A percentile compares a stretch with the other conserved stretches of the same genome.
phyloP scores from a whole-genome alignment of 2,888 invertebrate species.

The Parnassius apollo region DNA sequence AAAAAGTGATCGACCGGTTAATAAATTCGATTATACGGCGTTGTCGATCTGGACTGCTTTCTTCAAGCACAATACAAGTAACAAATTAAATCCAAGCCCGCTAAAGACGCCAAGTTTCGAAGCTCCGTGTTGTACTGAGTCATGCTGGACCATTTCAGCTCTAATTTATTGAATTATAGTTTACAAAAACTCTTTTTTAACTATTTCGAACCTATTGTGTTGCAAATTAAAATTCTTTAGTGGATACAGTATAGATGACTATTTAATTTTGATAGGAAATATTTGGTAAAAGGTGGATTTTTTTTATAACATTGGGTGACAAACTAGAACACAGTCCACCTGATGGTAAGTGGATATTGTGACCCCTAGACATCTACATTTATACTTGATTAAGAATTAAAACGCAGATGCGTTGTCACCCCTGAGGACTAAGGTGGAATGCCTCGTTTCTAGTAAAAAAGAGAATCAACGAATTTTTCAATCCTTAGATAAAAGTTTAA shows the following conservation, averaged over 20 bases:
- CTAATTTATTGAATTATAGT: slow-evolving; percentile 48
- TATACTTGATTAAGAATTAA: too few relatives aligned
- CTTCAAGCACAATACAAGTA: slow-evolving; percentile 29
- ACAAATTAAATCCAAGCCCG: slow-evolving; percentile 46
- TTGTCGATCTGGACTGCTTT: slow-evolving; percentile 8
- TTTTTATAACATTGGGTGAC: too few relatives aligned
- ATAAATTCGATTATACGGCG: slow-evolving; percentile 49
- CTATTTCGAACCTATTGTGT: slow-evolving; percentile 18
- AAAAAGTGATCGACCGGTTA: slow-evolving; percentile 35
- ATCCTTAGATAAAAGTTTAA: too few relatives aligned
- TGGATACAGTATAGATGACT: not conserved
- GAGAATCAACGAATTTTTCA: too few relatives aligned
- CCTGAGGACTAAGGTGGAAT: too few relatives aligned
- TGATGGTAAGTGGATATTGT: too few relatives aligned
- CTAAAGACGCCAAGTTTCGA: slow-evolving; percentile 35
- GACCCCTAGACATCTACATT: too few relatives aligned
- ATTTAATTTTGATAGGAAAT: not conserved
- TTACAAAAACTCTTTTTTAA: slow-evolving; percentile 39
- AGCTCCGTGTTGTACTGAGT: slow-evolving; percentile 37
- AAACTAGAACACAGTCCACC: too few relatives aligned
- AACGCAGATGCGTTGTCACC: too few relatives aligned
- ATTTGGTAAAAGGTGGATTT: too few relatives aligned
- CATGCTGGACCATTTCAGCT: slow-evolving; percentile 42
- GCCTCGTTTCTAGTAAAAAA: too few relatives aligned
- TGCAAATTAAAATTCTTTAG: slow-evolving; percentile 9